These are phyloP conservation scores for Mythimna loreyi DNA, from an alignment of 2,888 invertebrate genomes.

Conservation along the genomic window DNA sequence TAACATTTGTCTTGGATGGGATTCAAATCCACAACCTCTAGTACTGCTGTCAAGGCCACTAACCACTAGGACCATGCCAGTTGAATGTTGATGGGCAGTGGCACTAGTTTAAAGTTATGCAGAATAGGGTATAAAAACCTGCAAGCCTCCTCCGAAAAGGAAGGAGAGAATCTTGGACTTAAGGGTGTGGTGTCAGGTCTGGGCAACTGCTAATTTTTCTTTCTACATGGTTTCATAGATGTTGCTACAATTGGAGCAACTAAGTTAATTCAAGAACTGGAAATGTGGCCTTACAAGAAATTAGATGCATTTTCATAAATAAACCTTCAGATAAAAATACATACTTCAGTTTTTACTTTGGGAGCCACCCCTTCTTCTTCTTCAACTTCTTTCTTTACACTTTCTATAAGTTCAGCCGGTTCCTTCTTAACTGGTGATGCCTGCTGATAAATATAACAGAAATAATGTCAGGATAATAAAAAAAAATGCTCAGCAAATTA, in stretches of 20 bases:
- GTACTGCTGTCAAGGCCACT: too few species aligned
- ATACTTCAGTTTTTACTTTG: slow-evolving; percentile 31
- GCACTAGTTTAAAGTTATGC: too few species aligned
- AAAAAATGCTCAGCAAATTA: neutral
- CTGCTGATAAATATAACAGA: slow-evolving; percentile 21
- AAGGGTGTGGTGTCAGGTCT: too few species aligned
- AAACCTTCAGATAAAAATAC: slow-evolving; percentile 24
- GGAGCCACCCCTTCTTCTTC: slow-evolving; percentile 11
- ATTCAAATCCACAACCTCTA: too few species aligned
- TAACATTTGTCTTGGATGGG: too few species aligned
- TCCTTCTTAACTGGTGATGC: slow-evolving; percentile 30
- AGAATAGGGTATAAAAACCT: too few species aligned
- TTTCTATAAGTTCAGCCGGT: slow-evolving; percentile 7
- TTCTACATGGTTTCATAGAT: neutral
- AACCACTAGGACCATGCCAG: too few species aligned
- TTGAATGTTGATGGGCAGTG: too few species aligned
- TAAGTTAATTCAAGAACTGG: neutral
- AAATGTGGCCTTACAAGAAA: neutral
- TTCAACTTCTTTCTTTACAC: slow-evolving; percentile 1
- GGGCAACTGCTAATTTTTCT: too few species aligned
- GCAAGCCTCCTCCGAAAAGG: too few species aligned
- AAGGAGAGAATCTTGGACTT: too few species aligned
- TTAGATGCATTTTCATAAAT: neutral
- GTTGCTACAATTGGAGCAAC: neutral
- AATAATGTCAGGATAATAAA: slow-evolving; percentile 1